Base-by-base conservation (phyloP, 35 echinoderm and acorn worm genomes). In the Apostichopus californicus region DNA sequence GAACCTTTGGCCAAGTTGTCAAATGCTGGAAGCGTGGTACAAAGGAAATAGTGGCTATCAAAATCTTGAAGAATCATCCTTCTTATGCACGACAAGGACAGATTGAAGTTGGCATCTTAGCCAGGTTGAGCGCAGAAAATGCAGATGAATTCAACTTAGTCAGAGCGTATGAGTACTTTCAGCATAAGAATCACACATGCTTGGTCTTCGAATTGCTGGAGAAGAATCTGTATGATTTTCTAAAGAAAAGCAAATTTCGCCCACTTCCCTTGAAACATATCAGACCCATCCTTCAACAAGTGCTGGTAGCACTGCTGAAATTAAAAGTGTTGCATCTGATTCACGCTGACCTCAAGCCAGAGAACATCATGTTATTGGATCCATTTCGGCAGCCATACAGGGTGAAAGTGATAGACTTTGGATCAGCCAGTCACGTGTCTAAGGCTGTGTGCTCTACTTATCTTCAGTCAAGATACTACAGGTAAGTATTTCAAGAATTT, bases 21-120 rank as follows among this genome's bases (percentile, higher is more conserved):
- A 99, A 99, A 87, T 99, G 97, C 87, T 99, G 97, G 97, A 99
- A 99, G 78, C 95, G 97, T 18, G 97, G 97, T n/a, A 99, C 97
- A 6, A 99, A 99, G 63, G 97, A 99, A 84, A 99, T 99, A 18
- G 97, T 99, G 7, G 97, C 97, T 77, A 99, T 99, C 18, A 99
- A 99, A 80, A 99, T 99, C 52, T 87, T 99, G 24, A 99, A 99
- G 79, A 99, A 99, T 85, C 97, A 99, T 90, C 97, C 97, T 22
- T 96, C 94, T 5, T 98, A 96, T 84, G 97, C 97, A 17, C 87
- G 97, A 7, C 97, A 99, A 86, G 97, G 97, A 52, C 97, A 99
- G 89, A 99, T 99, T 18, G 97, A 99, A 63, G 97, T 99, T 54
- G 92, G 93, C 68, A 99, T 99, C 83, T 66, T 99, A 11, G 95